Evolutionary conservation across 2,113 vertebrate genomes (phyloP).

Genomic region (Hypomesus transpacificus): DNA sequence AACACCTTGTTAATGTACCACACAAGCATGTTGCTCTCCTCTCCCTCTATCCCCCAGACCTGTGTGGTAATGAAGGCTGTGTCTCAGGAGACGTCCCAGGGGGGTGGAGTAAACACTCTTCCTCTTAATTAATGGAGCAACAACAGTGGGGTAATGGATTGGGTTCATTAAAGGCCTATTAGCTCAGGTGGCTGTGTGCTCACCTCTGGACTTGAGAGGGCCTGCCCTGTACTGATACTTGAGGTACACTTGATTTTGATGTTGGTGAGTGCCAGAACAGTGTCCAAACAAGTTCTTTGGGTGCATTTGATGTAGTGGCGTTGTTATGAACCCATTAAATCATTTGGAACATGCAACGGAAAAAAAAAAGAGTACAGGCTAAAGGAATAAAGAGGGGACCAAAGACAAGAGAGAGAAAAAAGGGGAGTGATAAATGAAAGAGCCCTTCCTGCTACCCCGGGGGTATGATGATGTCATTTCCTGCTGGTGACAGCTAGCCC

Average conservation of each 20-base stretch:
- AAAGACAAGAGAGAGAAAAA: slow-evolving; percentile 27
- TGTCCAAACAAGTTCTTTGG: too few species aligned
- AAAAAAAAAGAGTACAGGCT: slow-evolving; percentile 15
- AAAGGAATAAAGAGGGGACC: slow-evolving; percentile 37
- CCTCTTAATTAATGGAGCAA: slow-evolving; percentile 65
- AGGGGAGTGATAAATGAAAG: slow-evolving; percentile 8
- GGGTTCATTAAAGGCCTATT: slow-evolving; percentile 72
- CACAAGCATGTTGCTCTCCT: slow-evolving; percentile 9
- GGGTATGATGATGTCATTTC: slow-evolving; percentile 75
- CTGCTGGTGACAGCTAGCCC: slow-evolving; percentile 65
- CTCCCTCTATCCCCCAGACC: slow-evolving; percentile 4
- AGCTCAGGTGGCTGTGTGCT: slow-evolving; percentile 51
- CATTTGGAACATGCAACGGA: too few species aligned
- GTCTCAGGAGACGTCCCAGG: slow-evolving; percentile 28
- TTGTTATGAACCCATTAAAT: neutral
- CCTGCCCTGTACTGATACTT: neutral
- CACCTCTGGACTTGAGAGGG: slow-evolving; percentile 47
- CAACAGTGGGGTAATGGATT: slow-evolving; percentile 74
- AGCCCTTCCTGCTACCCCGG: slow-evolving; percentile 60
- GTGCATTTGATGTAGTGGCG: neutral
- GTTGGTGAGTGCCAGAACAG: too few species aligned
- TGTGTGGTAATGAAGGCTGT: slow-evolving; percentile 31
- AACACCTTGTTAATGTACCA: slow-evolving; percentile 40
- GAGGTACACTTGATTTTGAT: too few species aligned
- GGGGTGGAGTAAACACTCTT: slow-evolving; percentile 37